Base-by-base conservation (phyloP, 2,888 invertebrate genomes). In the Sussaba pulchella region DNA sequence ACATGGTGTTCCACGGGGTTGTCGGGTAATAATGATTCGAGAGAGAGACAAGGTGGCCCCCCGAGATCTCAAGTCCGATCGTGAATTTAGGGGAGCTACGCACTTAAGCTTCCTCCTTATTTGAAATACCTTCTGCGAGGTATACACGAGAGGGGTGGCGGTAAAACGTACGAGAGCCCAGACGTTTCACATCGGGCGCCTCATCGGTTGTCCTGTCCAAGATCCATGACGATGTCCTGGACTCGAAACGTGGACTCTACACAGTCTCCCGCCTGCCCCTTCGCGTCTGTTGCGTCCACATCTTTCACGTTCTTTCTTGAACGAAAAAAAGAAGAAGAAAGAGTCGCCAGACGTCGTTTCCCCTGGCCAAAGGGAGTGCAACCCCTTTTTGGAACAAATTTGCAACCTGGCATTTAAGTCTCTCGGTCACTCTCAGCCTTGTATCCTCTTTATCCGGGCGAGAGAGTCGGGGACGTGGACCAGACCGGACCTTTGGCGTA, bases 11-110 rank as follows among this genome's bases (percentile, higher is more conserved):
- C 36, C 50, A 83, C 85, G 83, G 80, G 84, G 78, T 84, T 82
- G 85, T 81, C 82, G n/a, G n/a, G n/a, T n/a, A n/a, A n/a, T n/a
- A 86, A 87, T 87, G 86, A 88, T 86, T 85, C 84, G 82, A 83
- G 83, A 82, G 83, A 59, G n/a, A 74, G 70, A 52, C 66, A 66
- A 41, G 64, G 70, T 69, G 69, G 72, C 31, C 24, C 43, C 26
- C 50, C 31, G 39, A 50, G n/a, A n/a, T 67, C 50, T 67, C 39
- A 36, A 19, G 64, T 50, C 36, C 19, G 50, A 67, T 67, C 36
- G 59, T 70, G 50, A 24, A 61, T n/a, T n/a, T n/a, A n/a, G n/a
- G n/a, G n/a, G n/a, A n/a, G n/a, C n/a, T n/a, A n/a, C n/a, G n/a
- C n/a, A n/a, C n/a, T n/a, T n/a, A n/a, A n/a, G n/a, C n/a, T n/a